Base-by-base conservation (phyloP, 2,797 vertebrate genomes). In the Sphenodon punctatus region DNA sequence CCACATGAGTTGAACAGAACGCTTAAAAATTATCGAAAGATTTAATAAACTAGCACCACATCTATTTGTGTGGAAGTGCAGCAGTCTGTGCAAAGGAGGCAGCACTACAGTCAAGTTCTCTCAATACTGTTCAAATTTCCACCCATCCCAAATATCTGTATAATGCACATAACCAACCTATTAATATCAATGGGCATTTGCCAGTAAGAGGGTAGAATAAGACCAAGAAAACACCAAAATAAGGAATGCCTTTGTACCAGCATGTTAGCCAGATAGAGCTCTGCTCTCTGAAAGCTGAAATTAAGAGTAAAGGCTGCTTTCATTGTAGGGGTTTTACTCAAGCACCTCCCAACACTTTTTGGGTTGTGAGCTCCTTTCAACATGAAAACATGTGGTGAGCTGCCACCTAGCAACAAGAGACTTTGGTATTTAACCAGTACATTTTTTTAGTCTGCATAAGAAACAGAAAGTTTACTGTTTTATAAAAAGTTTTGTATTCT, bases 71-170 rank as follows among this genome's bases (percentile, higher is more conserved):
- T n/a, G 60, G 56, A 59, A 10, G 1, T 20, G n/a, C 22, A 23
- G 5, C 4, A 76, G 74, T 74, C 53, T 76, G 53, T 76, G 63
- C 53, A 76, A 53, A 76, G 53, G 74, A 42, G 67, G 64, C 34
- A 51, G 25, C 65, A 77, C 42, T 70, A 67, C 12, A 80, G 10
- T 3, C 8, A 59, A 34, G 12, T 3, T 27, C 48, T 11, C n/a
- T 53, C 25, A 39, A 58, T 49, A 46, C 30, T 11, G 11, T 75
- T 55, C 25, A 32, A 70, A n/a, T 41, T 80, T 43, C 25, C 42
- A 49, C 25, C 68, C n/a, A 42, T 43, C 23, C 14, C 56, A 53
- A 48, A 39, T 46, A 68, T 65, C 68, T 66, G 61, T 63, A 61
- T 36, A 46, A 39, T 59, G 27, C 30, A 69, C 38, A 8, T 70